Conservation (phyloP, 2,888 invertebrate genomes). For the Belgica antarctica region DNA sequence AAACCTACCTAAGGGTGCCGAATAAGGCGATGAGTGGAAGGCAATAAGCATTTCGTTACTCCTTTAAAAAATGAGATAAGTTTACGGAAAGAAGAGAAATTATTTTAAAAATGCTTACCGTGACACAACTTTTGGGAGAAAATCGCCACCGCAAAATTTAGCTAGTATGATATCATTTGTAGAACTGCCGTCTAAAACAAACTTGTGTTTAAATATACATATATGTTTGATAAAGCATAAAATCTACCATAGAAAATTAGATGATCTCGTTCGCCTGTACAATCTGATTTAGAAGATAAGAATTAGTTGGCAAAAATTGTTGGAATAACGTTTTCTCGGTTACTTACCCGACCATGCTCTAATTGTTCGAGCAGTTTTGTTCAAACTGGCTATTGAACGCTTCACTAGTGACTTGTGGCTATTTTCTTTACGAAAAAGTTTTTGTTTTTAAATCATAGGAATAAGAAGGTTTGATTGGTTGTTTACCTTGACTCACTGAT, state of each 20-base stretch:
- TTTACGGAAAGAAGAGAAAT: neutral
- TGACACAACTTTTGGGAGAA: constrained; percentile 75
- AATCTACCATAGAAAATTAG: constrained; percentile 84
- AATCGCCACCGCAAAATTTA: constrained; percentile 85
- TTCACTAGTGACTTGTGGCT: constrained; percentile 58
- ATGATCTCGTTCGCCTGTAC: constrained; percentile 77
- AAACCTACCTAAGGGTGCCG: constrained; percentile 79
- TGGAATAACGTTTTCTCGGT: neutral
- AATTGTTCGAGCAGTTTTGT: constrained; percentile 69
- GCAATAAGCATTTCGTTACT: constrained; percentile 84
- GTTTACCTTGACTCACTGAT: constrained; percentile 75
- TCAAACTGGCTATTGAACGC: constrained; percentile 60
- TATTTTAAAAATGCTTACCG: constrained; percentile 53
- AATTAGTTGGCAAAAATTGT: neutral
- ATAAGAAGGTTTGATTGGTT: no score
- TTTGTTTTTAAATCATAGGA: no score
- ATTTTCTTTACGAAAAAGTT: no score
- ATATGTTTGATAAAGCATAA: no score
- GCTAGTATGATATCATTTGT: constrained; percentile 80
- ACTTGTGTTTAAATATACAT: no score
- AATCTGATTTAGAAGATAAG: constrained; percentile 57
- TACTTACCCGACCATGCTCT: constrained; percentile 66
- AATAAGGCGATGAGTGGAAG: constrained; percentile 80
- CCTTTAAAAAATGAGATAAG: constrained; percentile 49
- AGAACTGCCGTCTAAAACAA: constrained; percentile 76